A percentile compares a stretch with the other conserved stretches of the same genome.
These are phyloP conservation scores for Dolichopus griseipennis DNA, from an alignment of 2,888 invertebrate genomes.

Conservation along the genomic window DNA sequence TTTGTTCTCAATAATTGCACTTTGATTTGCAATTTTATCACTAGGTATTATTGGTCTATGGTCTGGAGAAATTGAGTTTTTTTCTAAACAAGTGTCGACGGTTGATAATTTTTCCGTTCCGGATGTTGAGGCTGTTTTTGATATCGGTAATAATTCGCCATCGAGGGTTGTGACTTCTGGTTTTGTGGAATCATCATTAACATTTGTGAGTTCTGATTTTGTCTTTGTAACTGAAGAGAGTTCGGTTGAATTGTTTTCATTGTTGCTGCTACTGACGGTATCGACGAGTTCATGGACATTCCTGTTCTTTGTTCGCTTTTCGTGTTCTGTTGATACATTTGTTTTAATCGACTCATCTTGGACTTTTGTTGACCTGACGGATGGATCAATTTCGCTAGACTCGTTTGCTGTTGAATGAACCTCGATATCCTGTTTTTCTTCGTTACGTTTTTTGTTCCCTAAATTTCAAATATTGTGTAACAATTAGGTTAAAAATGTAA, in stretches of 20 bases:
- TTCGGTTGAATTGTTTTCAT: conserved; percentile 5
- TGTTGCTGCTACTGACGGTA: not conserved
- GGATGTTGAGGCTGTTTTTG: conserved; percentile 12
- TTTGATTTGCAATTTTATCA: not conserved
- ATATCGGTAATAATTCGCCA: not conserved
- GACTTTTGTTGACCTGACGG: conserved; percentile 11
- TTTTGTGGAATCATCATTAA: not conserved
- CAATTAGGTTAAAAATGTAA: too few relatives aligned
- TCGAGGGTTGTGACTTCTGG: not conserved
- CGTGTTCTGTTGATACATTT: conserved; percentile 14
- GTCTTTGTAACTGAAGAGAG: not conserved
- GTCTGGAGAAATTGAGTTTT: conserved; percentile 16
- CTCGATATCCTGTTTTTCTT: not conserved
- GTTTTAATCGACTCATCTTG: conserved; percentile 7
- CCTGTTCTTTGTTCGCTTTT: not conserved
- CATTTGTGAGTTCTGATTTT: not conserved
- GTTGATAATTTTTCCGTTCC: not conserved
- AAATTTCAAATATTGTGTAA: not conserved
- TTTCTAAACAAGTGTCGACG: conserved; percentile 7
- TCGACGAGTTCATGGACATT: not conserved
- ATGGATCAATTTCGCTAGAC: conserved; percentile 15
- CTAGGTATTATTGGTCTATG: conserved; percentile 1
- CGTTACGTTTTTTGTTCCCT: not conserved
- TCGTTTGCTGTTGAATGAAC: not conserved
- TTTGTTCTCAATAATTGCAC: not conserved